phyloP scores from a whole-genome alignment of 2,113 vertebrate genomes.

The Alaudala cheleensis region DNA sequence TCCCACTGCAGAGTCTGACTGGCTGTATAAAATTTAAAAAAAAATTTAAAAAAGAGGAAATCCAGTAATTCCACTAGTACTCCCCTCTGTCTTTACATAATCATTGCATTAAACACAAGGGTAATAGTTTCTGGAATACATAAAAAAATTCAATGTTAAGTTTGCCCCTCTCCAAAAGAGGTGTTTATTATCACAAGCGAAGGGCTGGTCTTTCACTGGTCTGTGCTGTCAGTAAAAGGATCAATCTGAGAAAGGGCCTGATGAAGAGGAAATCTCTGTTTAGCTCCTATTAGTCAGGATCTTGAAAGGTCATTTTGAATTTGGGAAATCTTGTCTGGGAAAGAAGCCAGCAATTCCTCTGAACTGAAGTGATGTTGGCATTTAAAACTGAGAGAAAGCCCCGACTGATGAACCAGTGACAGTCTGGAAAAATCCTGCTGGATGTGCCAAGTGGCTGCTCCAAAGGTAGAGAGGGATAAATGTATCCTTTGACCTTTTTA shows the following conservation, averaged over 20 bases:
- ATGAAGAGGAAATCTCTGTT: constrained; percentile 54
- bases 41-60: not conserved
- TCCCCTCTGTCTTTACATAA: not conserved
- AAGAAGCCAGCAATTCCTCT: constrained; percentile 39
- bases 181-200: constrained; percentile 1
- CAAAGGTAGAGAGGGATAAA: not conserved
- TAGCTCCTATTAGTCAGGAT: constrained; percentile 42
- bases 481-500: constrained; percentile 15
- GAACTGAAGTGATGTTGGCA: constrained; percentile 43
- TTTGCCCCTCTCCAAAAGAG: not conserved
- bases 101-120: not conserved
- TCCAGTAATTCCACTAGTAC: not conserved
- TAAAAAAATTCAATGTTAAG: not conserved
- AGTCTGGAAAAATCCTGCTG: constrained; percentile 55
- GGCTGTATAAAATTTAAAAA: not conserved
- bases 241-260: not conserved
- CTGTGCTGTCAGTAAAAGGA: constrained; percentile 25
- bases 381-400: constrained; percentile 37
- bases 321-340: constrained; percentile 58
- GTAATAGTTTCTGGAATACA: not conserved
- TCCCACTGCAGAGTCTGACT: not conserved
- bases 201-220: not conserved
- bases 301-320: constrained; percentile 60
- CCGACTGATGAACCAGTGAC: not conserved
- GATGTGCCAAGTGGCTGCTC: not conserved